Conservation (phyloP, 2,888 invertebrate species). For the Ariolimax columbianus region DNA sequence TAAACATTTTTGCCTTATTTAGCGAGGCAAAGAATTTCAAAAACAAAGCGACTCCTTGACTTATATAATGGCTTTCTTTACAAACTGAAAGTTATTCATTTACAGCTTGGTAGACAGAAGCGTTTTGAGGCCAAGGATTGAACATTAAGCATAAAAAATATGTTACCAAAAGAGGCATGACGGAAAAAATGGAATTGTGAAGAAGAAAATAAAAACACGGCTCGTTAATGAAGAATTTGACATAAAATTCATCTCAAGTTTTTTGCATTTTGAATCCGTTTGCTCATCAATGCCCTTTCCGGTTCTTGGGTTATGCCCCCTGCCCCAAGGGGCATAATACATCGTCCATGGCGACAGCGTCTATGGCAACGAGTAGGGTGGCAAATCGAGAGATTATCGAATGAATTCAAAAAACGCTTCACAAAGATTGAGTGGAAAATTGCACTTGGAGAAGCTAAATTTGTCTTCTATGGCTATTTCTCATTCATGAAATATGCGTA, state of each 20-base stretch:
- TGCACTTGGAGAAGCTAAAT: not conserved
- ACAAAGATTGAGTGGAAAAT: conserved; percentile 23
- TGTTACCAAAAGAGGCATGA: too few species aligned
- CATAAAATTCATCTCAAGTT: conserved; percentile 10
- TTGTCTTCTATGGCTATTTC: conserved; percentile 2
- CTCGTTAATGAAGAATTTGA: too few species aligned
- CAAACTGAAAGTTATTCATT: too few species aligned
- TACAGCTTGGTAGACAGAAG: too few species aligned
- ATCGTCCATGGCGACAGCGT: conserved; percentile 2
- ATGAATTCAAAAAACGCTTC: conserved; percentile 25
- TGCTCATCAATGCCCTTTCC: conserved; percentile 12
- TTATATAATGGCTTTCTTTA: too few species aligned
- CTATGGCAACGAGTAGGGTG: conserved; percentile 9
- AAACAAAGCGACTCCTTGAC: too few species aligned
- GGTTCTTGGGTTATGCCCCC: not conserved
- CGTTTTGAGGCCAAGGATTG: too few species aligned
- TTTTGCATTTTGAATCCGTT: not conserved
- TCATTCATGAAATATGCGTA: conserved; percentile 7
- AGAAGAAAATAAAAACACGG: too few species aligned
- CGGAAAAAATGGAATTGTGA: too few species aligned
- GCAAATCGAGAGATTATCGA: conserved; percentile 19
- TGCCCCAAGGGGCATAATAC: conserved; percentile 19
- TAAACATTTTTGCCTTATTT: too few species aligned
- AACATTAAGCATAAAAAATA: too few species aligned
- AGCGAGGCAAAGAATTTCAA: too few species aligned